These are phyloP conservation scores for Trissolcus brochymenae DNA, from an alignment of 2,888 invertebrate genomes.

Conservation along the genomic window DNA sequence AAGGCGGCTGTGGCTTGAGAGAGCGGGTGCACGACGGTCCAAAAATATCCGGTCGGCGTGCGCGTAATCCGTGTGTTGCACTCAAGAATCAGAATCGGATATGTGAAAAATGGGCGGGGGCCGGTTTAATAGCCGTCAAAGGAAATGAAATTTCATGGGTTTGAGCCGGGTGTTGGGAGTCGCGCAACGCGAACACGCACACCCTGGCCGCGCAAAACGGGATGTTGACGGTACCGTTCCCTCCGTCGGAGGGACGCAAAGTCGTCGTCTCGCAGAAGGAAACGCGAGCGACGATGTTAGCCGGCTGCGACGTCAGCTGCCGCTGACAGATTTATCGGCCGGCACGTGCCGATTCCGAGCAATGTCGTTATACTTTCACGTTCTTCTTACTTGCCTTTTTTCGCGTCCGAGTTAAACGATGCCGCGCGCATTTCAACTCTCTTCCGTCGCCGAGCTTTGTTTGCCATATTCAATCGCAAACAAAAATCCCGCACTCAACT, in stretches of 20 bases:
- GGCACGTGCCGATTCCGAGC: slow-evolving; percentile 75
- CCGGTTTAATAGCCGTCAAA: slow-evolving; percentile 56
- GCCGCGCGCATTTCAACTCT: slow-evolving; percentile 1
- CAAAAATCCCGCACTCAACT: slow-evolving; percentile 4
- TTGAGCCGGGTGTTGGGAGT: slow-evolving; percentile 31
- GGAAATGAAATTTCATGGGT: slow-evolving; percentile 61
- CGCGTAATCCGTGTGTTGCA: slow-evolving; percentile 24
- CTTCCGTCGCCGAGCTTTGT: slow-evolving; percentile 2
- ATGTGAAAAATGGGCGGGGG: slow-evolving; percentile 45
- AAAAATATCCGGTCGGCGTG: slow-evolving; percentile 49
- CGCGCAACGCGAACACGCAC: slow-evolving; percentile 40
- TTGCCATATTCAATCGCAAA: slow-evolving; percentile 7
- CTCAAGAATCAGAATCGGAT: too few species aligned
- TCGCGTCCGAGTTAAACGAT: slow-evolving; percentile 25
- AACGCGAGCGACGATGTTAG: slow-evolving; percentile 60
- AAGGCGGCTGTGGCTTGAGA: slow-evolving; percentile 3
- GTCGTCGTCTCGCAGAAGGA: slow-evolving; percentile 39
- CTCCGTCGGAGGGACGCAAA: slow-evolving; percentile 44
- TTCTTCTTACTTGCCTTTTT: slow-evolving; percentile 52
- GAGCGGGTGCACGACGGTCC: slow-evolving; percentile 35
- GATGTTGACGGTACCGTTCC: slow-evolving; percentile 57
- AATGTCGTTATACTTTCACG: slow-evolving; percentile 64
- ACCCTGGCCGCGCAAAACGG: slow-evolving; percentile 51
- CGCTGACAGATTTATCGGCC: slow-evolving; percentile 76
- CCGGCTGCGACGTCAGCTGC: slow-evolving; percentile 74